Evolutionary conservation across 2,113 vertebrate species (phyloP).

Genomic region (Channa argus): DNA sequence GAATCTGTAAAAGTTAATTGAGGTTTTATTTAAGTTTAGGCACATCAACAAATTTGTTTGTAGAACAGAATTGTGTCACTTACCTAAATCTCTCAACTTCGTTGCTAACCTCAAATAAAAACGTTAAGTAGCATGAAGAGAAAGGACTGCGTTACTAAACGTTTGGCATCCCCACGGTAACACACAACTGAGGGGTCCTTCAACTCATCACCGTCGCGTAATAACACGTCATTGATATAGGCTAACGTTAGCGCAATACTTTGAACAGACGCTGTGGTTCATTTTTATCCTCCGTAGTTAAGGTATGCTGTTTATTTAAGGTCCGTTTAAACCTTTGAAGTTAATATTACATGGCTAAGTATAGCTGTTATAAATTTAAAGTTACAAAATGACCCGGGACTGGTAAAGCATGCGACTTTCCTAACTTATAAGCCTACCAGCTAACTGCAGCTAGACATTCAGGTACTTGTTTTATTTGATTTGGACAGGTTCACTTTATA

Average conservation of each 20-base stretch:
- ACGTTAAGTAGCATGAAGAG: too few relatives aligned
- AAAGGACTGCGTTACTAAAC: too few relatives aligned
- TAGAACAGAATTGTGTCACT: not conserved
- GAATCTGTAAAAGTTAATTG: not conserved
- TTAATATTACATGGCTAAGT: not conserved
- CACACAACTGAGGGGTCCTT: not conserved
- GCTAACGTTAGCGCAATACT: not conserved
- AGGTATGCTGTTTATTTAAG: not conserved
- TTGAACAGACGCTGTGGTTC: not conserved
- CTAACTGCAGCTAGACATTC: slow-evolving; percentile 6
- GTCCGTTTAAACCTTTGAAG: not conserved
- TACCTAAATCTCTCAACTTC: not conserved
- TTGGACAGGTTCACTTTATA: too few relatives aligned
- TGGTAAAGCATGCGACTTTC: not conserved
- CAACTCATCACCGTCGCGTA: slow-evolving; percentile 7
- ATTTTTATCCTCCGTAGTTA: not conserved
- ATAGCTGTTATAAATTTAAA: not conserved
- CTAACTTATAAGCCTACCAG: not conserved
- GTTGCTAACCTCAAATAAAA: not conserved
- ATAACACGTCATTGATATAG: not conserved
- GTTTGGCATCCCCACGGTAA: not conserved
- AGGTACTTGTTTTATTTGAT: too few relatives aligned
- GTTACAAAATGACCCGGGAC: not conserved
- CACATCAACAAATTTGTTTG: not conserved
- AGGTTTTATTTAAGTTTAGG: not conserved